Percentiles rank a stretch among this genome's conserved stretches.
Evolutionary conservation across 1,140 invertebrate species (phyloP).

Genomic region (fruit fly (Drosophila melanogaster)): Release_6_plus_ISO1_MT NT_037436.4:11454501-11455000

Average conservation of each 20-base stretch:
- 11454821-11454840: conserved; percentile 81
- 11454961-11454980: not conserved
- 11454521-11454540: conserved; percentile 39
- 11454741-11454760: conserved; percentile 40
- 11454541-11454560: conserved; percentile 67
- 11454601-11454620: conserved; percentile 74
- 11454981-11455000: not conserved
- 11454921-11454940: not conserved
- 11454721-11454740: conserved; percentile 76
- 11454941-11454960: not conserved
- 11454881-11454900: conserved; percentile 36
- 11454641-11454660: not conserved
- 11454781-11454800: conserved; percentile 79
- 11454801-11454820: conserved; percentile 82
- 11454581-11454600: conserved; percentile 78
- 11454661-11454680: not conserved
- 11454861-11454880: conserved; percentile 11
- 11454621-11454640: conserved; percentile 68
- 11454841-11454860: conserved; percentile 59
- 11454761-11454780: conserved; percentile 75
- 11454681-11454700: conserved; percentile 27
- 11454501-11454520: not conserved
- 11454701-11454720: conserved; percentile 67
- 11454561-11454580: conserved; percentile 70
- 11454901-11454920: conserved; percentile 15